These are phyloP conservation scores for Otocyon megalotis DNA, from an alignment of 2,113 vertebrate genomes.

Conservation along the genomic window DNA sequence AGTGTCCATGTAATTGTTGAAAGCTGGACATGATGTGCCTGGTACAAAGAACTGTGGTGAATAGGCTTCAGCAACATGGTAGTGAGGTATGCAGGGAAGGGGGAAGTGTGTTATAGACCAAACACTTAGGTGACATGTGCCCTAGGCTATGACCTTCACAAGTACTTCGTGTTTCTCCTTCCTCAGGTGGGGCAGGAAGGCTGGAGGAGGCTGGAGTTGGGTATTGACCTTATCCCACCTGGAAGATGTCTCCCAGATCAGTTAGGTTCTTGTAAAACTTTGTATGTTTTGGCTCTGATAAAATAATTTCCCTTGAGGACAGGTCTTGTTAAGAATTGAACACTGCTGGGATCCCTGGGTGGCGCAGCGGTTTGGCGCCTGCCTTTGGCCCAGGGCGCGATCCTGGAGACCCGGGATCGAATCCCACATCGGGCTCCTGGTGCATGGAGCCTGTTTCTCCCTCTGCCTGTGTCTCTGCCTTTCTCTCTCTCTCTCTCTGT, in stretches of 20 bases:
- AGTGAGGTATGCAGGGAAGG: background rate
- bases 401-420: no score
- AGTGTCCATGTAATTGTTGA: background rate
- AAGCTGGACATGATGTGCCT: background rate
- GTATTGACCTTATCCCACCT: background rate
- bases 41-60: background rate
- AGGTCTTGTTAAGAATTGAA: background rate
- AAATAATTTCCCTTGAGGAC: background rate
- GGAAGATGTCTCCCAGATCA: background rate
- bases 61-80: background rate
- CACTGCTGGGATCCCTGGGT: no score
- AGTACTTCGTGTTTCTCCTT: background rate
- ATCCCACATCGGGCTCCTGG: no score
- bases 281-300: background rate
- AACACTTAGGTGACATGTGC: no score
- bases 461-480: no score
- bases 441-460: no score
- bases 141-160: no score
- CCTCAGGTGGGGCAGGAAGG: background rate
- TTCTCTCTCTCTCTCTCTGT: no score
- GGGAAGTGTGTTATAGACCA: background rate
- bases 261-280: background rate
- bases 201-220: background rate
- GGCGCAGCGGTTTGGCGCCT: no score
- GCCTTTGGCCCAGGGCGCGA: no score